phyloP scores from a whole-genome alignment of 2,888 invertebrate genomes.

The Thereva nobilitata region DNA sequence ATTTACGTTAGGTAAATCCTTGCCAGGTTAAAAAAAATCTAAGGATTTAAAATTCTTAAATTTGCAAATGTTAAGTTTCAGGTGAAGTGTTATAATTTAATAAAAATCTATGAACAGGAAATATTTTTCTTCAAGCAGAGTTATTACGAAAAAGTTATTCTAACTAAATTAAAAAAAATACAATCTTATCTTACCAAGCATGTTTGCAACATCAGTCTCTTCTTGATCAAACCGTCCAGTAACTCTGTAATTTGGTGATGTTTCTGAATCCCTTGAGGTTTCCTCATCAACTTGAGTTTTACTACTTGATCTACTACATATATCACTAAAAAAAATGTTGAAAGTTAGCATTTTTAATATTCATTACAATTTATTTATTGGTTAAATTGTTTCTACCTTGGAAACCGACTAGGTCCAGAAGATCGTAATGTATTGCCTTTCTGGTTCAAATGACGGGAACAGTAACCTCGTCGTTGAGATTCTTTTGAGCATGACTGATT shows the following conservation, averaged over 20 bases:
- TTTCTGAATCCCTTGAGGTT: conserved; percentile 87
- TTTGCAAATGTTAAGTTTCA: too few relatives aligned
- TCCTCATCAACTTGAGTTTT: conserved; percentile 74
- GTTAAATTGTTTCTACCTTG: conserved; percentile 48
- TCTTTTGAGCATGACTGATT: conserved; percentile 95
- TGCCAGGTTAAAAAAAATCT: too few relatives aligned
- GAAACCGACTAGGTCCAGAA: conserved; percentile 55
- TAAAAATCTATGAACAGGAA: too few relatives aligned
- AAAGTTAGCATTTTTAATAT: neutral
- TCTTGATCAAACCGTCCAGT: conserved; percentile 88
- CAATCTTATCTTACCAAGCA: conserved; percentile 70
- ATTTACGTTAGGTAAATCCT: too few relatives aligned
- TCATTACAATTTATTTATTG: too few relatives aligned
- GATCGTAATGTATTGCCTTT: conserved; percentile 66
- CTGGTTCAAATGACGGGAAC: conserved; percentile 93
- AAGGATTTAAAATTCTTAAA: too few relatives aligned
- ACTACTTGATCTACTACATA: conserved; percentile 58
- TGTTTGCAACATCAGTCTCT: conserved; percentile 95
- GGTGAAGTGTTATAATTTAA: too few relatives aligned
- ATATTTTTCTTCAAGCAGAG: too few relatives aligned
- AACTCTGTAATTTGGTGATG: conserved; percentile 81
- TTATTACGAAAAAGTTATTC: too few relatives aligned
- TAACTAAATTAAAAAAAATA: too few relatives aligned
- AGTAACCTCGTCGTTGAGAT: conserved; percentile 95
- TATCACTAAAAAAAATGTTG: conserved; percentile 49